Evolutionary conservation across 2,797 vertebrate genomes (phyloP).

Genomic region (Acipenser ruthenus): DNA sequence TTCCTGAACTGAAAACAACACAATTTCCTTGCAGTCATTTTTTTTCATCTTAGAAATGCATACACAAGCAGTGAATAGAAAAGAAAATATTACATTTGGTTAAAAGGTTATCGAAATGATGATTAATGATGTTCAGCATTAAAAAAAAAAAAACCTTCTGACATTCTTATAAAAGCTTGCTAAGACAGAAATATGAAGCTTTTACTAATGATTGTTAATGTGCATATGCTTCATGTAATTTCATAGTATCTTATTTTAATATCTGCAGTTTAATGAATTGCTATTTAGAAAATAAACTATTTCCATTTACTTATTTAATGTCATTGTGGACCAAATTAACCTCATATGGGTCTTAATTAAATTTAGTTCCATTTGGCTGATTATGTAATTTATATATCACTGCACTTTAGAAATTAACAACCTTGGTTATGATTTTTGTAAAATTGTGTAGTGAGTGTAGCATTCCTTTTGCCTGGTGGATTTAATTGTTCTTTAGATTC

Average conservation of each 20-base stretch:
- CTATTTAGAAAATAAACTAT: constrained; percentile 93
- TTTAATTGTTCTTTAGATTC: background rate
- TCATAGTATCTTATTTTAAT: constrained; percentile 88
- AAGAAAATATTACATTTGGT: background rate
- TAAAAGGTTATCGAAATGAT: constrained; percentile 37
- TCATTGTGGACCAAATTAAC: constrained; percentile 98
- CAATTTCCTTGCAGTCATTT: no score
- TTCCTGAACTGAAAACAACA: no score
- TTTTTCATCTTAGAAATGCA: background rate
- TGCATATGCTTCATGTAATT: constrained; percentile 92
- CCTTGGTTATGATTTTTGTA: constrained; percentile 48
- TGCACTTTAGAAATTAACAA: constrained; percentile 71
- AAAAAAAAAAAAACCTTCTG: constrained; percentile 71
- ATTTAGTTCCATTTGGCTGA: constrained; percentile 91
- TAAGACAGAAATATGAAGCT: constrained; percentile 74
- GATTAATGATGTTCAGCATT: constrained; percentile 66
- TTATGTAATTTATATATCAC: constrained; percentile 77
- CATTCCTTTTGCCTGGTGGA: background rate
- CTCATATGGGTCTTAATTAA: constrained; percentile 96
- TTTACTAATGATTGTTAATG: constrained; percentile 79
- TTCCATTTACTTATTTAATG: constrained; percentile 93
- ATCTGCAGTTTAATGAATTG: constrained; percentile 97
- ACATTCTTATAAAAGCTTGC: constrained; percentile 68
- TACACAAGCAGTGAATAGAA: background rate
- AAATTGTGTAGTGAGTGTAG: constrained; percentile 31